A percentile compares a stretch with the other conserved stretches of the same genome.
These are phyloP conservation scores for Rhagoletis pomonella DNA, from an alignment of 1,140 invertebrate species.

Conservation along the genomic window DNA sequence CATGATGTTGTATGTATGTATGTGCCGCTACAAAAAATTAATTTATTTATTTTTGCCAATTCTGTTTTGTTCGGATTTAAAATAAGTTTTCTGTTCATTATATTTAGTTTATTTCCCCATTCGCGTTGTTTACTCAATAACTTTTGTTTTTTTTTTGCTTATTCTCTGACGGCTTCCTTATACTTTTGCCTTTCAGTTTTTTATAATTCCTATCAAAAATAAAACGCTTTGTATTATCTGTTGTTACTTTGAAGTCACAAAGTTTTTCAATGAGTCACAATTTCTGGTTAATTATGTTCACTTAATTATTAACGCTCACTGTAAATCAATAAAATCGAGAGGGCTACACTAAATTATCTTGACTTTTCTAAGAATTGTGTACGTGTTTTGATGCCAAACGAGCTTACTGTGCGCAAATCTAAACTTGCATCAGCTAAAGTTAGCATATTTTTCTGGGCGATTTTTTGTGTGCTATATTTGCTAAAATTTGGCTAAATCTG, in stretches of 20 bases:
- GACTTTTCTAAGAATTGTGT: not conserved
- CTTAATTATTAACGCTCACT: not conserved
- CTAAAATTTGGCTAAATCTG: not conserved
- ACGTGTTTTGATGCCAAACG: not conserved
- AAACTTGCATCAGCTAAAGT: not conserved
- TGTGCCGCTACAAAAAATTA: not conserved
- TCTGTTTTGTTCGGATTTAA: too few species aligned
- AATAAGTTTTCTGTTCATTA: not conserved
- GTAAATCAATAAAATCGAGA: too few species aligned
- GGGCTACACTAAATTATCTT: not conserved
- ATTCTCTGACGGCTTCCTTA: not conserved
- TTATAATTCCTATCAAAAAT: not conserved
- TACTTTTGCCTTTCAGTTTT: not conserved
- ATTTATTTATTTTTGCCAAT: too few species aligned
- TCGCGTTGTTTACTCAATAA: not conserved
- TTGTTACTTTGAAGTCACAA: not conserved
- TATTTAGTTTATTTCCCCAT: not conserved
- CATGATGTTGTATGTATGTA: too few species aligned
- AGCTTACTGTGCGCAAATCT: not conserved
- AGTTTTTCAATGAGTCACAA: not conserved
- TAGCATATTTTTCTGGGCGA: not conserved
- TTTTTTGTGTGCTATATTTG: not conserved
- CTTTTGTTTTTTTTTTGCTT: not conserved
- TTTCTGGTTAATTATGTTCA: not conserved
- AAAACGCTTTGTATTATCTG: not conserved